Evolutionary conservation across 2,888 invertebrate genomes (phyloP).

Genomic region (Rhogogaster chlorosoma): DNA sequence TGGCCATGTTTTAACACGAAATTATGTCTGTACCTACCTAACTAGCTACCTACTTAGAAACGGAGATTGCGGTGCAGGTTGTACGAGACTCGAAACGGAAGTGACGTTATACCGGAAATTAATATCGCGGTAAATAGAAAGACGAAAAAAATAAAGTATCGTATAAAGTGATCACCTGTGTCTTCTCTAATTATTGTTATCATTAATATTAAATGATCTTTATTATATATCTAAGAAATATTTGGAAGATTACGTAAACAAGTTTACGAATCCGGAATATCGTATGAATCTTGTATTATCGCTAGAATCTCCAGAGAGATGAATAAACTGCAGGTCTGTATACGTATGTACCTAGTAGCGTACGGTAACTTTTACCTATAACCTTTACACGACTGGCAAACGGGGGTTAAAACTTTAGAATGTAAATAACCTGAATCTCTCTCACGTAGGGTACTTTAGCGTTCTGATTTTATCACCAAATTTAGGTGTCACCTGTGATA

Average conservation of each 20-base stretch:
- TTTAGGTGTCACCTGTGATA: conserved; percentile 45
- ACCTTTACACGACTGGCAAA: background rate
- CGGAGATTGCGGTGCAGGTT: conserved; percentile 25
- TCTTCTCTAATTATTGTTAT: too few relatives aligned
- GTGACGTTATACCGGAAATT: conserved; percentile 30
- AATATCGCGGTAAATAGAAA: background rate
- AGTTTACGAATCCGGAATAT: background rate
- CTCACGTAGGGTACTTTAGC: conserved; percentile 37
- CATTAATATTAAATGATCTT: too few relatives aligned
- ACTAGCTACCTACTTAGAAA: background rate
- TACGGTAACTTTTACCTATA: too few relatives aligned
- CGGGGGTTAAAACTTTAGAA: conserved; percentile 40
- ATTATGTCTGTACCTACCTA: background rate
- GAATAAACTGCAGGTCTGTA: background rate
- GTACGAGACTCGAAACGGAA: conserved; percentile 8
- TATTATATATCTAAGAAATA: too few relatives aligned
- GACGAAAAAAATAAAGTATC: background rate
- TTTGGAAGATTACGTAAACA: too few relatives aligned
- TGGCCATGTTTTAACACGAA: background rate
- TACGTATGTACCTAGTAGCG: background rate
- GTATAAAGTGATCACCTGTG: too few relatives aligned
- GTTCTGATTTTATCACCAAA: conserved; percentile 46
- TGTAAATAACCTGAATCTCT: conserved; percentile 49
- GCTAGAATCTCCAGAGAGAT: too few relatives aligned
- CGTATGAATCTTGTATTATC: too few relatives aligned